These are phyloP conservation scores for Jordanella pulchra DNA, from an alignment of 2,797 vertebrate species.

Conservation along the genomic window DNA sequence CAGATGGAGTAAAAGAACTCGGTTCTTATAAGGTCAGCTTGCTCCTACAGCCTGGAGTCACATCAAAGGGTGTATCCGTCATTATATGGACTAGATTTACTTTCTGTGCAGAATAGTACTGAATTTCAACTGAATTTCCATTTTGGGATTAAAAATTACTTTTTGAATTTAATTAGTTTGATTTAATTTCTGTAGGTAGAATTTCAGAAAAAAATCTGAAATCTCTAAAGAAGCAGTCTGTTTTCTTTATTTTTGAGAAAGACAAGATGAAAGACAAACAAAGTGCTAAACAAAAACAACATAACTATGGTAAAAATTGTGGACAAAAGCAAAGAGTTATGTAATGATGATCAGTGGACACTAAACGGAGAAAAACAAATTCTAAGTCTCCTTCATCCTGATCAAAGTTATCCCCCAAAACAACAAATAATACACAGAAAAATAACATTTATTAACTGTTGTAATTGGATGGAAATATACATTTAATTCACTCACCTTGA, in stretches of 20 bases:
- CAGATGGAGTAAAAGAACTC: constrained; percentile 23
- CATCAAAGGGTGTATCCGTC: constrained; percentile 16
- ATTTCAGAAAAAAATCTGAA: background rate
- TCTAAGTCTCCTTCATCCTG: background rate
- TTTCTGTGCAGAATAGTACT: constrained; percentile 1
- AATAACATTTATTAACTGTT: background rate
- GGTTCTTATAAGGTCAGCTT: constrained; percentile 13
- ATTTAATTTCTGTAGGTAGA: constrained; percentile 44
- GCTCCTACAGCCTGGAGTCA: background rate
- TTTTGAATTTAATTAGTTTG: constrained; percentile 33
- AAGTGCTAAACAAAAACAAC: background rate
- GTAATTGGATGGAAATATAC: background rate
- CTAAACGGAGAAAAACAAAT: background rate
- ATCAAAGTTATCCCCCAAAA: background rate
- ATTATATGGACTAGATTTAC: background rate
- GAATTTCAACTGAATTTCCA: too few relatives aligned
- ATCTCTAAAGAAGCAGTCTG: constrained; percentile 16
- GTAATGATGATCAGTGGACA: background rate
- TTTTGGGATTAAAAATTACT: background rate
- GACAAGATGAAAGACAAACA: background rate
- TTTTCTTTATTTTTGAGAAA: background rate
- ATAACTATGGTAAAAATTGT: background rate
- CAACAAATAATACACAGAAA: background rate
- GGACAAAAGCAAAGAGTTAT: background rate
- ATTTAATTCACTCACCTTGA: too few relatives aligned